Percentiles rank a stretch among this genome's conserved stretches.
Conservation (phyloP, 2,888 invertebrate species). For the Sminthurinus aureus region DNA sequence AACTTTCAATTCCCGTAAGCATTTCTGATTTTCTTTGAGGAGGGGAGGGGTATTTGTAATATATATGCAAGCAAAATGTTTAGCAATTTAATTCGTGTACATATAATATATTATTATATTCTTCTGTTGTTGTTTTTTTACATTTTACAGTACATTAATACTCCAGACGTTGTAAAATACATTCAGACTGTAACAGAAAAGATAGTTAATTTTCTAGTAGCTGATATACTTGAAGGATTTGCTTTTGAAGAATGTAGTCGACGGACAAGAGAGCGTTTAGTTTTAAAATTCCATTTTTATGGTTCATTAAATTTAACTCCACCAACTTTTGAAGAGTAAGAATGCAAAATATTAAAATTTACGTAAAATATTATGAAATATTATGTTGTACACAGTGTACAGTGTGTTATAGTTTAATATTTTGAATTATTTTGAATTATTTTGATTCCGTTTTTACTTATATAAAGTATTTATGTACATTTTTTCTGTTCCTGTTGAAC, state of each 20-base stretch:
- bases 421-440: no score
- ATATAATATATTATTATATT: background rate
- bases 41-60: background rate
- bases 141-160: background rate
- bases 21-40: background rate
- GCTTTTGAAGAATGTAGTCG: background rate
- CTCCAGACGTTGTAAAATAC: background rate
- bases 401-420: no score
- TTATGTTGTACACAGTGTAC: no score
- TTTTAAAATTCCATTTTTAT: background rate
- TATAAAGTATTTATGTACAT: background rate
- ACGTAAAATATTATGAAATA: background rate
- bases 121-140: background rate
- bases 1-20: background rate
- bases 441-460: background rate
- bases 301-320: conserved; percentile 3
- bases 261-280: conserved; percentile 1
- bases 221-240: background rate
- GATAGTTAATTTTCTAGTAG: background rate
- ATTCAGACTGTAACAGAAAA: conserved; percentile 1
- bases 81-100: background rate
- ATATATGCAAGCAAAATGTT: background rate
- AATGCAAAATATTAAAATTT: background rate
- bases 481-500: background rate
- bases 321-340: conserved; percentile 8